A percentile compares a stretch with the other conserved stretches of the same genome.
phyloP scores from a whole-genome alignment of 92 coral and sea anemone genomes.

The Chrysogorgia sp. region DNA sequence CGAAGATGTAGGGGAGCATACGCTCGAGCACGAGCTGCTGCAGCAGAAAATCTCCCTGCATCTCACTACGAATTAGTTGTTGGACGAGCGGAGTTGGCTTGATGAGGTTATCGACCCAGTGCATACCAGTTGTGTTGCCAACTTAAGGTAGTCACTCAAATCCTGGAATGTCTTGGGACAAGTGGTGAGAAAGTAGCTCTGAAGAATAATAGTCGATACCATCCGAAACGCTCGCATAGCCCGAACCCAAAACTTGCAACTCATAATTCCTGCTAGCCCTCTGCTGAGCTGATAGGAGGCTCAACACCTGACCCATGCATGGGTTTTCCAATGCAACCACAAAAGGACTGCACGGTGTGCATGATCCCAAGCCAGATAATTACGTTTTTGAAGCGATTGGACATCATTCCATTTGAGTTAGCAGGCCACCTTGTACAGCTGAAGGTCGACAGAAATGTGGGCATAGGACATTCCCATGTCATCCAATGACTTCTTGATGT shows the following conservation, averaged over 20 bases:
- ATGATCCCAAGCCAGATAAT: constrained; percentile 8
- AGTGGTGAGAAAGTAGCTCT: too few relatives aligned
- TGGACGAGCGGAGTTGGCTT: constrained; percentile 1
- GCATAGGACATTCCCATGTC: constrained; percentile 16
- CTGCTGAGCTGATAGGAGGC: too few relatives aligned
- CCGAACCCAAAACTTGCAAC: too few relatives aligned
- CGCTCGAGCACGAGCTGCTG: constrained; percentile 21
- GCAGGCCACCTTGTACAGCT: constrained; percentile 14
- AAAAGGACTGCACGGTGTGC: constrained; percentile 16
- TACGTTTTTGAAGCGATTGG: constrained; percentile 8
- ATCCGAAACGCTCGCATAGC: too few relatives aligned
- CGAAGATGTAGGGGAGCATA: constrained; percentile 36
- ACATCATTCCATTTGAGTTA: constrained; percentile 14
- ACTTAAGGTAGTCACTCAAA: constrained; percentile 14
- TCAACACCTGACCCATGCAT: too few relatives aligned
- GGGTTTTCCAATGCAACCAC: constrained; percentile 15
- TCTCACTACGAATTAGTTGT: constrained; percentile 19
- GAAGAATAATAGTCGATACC: too few relatives aligned
- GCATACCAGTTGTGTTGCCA: constrained; percentile 9
- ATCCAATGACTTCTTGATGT: constrained; percentile 11
- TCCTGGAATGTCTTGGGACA: too few relatives aligned
- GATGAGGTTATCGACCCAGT: constrained; percentile 3
- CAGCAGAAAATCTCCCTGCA: constrained; percentile 23
- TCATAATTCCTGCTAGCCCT: too few relatives aligned
- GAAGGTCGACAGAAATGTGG: constrained; percentile 12